Evolutionary conservation across 2,113 vertebrate species (phyloP), one percentile per base, ranked within the genome.

Genomic region (Chaetura pelagica): DNA sequence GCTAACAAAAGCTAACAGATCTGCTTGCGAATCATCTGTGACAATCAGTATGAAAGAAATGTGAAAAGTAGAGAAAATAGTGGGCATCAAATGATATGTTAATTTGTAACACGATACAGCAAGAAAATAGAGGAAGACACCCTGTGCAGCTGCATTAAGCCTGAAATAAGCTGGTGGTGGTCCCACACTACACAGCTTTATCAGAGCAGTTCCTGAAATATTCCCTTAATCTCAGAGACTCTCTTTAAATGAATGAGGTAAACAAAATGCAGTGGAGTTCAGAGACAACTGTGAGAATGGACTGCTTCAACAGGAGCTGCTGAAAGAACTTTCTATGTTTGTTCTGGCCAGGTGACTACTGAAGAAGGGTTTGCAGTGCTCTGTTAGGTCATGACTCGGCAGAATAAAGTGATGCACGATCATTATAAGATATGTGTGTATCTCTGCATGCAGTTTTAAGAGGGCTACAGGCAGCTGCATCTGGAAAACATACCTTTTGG

Each of bases 381-480:
- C 17, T 22, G 15, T 63, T 40, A 26, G 69, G 16, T 38, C 19
- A 7, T 4, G 63, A 24, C 32, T 85, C 38, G 23, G 49, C 9
- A 30, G 5, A 59, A 15, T 19, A 51, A 77, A 90, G 26, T 2
- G 3, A 7, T 1, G 0, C 0, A 0, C 6, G 27, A 13, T 34
- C 42, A 10, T 4, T 62, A 5, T 32, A 27, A 71, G 9, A 12
- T 10, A 6, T 0, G 4, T 20, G 17, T 38, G 12, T 22, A 14
- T 16, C 42, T 81, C 18, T 29, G 63, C 4, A 2, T 0, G 2
- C 1, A 6, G 9, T 44, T 44, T 58, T 84, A n/a, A 34, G 49
- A 54, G 34, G n/a, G 32, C 48, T 79, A 15, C 22, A 24, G 23
- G 51, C 10, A 0, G 8, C 76, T 83, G 18, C 18, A 8, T 10